phyloP scores from a whole-genome alignment of 2,888 invertebrate genomes.

The Ennomos quercinarius region DNA sequence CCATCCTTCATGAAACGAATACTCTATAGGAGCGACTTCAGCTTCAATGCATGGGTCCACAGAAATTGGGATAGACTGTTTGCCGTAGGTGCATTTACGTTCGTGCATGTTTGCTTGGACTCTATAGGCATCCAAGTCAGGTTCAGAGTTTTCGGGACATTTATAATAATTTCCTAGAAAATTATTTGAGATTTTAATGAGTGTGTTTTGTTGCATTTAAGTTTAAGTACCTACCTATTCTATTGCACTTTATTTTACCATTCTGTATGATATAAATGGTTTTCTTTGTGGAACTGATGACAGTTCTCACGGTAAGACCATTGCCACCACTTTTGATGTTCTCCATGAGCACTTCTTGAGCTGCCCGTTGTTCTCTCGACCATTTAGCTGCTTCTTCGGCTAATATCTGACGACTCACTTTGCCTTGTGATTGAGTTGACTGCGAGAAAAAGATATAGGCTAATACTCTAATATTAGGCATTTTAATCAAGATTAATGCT shows the following conservation, averaged over 20 bases:
- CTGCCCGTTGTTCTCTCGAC: conserved; percentile 77
- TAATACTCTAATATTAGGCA: neutral
- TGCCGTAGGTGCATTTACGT: conserved; percentile 71
- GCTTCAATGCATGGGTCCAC: conserved; percentile 79
- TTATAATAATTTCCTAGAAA: conserved; percentile 69
- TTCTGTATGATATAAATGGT: conserved; percentile 76
- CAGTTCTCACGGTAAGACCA: conserved; percentile 75
- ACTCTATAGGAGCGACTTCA: conserved; percentile 78
- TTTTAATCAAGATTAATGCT: no score
- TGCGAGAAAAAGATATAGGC: conserved; percentile 38
- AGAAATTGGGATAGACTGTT: conserved; percentile 59
- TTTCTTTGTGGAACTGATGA: conserved; percentile 60
- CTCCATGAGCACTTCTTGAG: conserved; percentile 79
- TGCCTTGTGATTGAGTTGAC: conserved; percentile 77
- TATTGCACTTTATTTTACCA: conserved; percentile 46
- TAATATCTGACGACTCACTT: conserved; percentile 74
- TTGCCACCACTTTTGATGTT: conserved; percentile 80
- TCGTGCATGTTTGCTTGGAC: conserved; percentile 78
- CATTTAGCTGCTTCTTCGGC: conserved; percentile 81
- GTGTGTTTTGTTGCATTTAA: no score
- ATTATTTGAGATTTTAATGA: no score
- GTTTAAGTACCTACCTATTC: no score
- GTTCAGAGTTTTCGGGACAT: conserved; percentile 74
- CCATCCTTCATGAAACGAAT: conserved; percentile 80
- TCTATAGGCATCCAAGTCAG: conserved; percentile 73